Percentiles rank a stretch among this genome's conserved stretches.
Evolutionary conservation across 2,888 invertebrate genomes (phyloP).

Genomic region (Eulithis prunata): DNA sequence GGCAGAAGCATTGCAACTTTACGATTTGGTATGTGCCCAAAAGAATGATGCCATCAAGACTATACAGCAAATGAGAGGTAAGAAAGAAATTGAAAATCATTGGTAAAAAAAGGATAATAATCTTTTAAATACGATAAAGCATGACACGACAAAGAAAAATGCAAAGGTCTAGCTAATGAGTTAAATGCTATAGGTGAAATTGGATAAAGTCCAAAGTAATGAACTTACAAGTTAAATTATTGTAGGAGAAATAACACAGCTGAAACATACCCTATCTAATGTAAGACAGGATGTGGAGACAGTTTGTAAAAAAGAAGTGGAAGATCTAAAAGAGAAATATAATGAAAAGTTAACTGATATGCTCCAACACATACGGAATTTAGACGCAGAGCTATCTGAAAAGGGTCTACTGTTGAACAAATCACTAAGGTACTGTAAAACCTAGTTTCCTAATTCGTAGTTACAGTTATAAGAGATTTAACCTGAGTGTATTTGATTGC

Average conservation of each 20-base stretch:
- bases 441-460: background rate
- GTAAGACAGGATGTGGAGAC: constrained; percentile 83
- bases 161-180: too few species aligned
- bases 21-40: constrained; percentile 68
- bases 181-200: too few species aligned
- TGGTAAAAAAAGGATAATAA: too few species aligned
- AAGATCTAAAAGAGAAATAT: constrained; percentile 82
- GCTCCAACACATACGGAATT: constrained; percentile 80
- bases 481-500: constrained; percentile 37
- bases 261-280: constrained; percentile 80
- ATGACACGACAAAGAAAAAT: background rate
- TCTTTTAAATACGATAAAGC: background rate
- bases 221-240: background rate
- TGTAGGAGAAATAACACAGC: constrained; percentile 81
- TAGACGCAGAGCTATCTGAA: constrained; percentile 83
- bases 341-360: constrained; percentile 84
- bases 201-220: too few species aligned
- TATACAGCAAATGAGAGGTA: constrained; percentile 63
- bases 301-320: constrained; percentile 84
- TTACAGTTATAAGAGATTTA: too few species aligned
- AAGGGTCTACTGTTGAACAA: constrained; percentile 83
- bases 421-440: constrained; percentile 60
- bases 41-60: constrained; percentile 68
- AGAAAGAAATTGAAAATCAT: constrained; percentile 10
- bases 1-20: constrained; percentile 75